Base-by-base conservation (phyloP, 1,140 invertebrate genomes). In the Papilio xuthus region DNA sequence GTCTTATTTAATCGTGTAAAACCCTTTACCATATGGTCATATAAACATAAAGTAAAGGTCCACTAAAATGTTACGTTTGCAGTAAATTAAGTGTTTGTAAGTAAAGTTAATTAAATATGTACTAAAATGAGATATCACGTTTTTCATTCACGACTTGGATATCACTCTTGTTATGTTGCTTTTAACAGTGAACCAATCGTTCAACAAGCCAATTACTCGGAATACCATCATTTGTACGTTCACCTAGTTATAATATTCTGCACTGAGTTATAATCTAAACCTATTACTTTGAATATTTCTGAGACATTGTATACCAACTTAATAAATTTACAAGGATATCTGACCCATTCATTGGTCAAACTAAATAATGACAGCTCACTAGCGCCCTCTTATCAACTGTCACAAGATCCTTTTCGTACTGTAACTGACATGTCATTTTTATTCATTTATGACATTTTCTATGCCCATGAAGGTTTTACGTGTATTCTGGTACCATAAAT, bases 191-290 rank as follows among this genome's bases (percentile, higher is more conserved):
- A 53, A n/a, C 50, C 50, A 70, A 15, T 70, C 32, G 37, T 37
- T 42, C 32, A 42, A 69, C 63, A 20, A 71, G 28, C 12, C 37
- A 71, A 53, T 53, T 53, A 53, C n/a, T 53, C 50, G 10, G 28
- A 71, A 71, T 71, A 41, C 32, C 41, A 41, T 41, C 18, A 71
- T 32, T 41, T 69, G 41, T 71, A 71, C 37, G 69, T 71, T 41
- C 26, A 71, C 69, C 69, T 71, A 9, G 69, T 41, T 71, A n/a
- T 28, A 37, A 42, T 18, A 41, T 71, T 71, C 26, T 69, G 15
- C 7, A 32, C 28, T 15, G 23, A 37, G 4, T 6, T 7, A 37
- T 37, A 4, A 37, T 67, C 13, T 28, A 67, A 47, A 47, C 4
- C 0, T 47, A 42, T n/a, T 53, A 18, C 18, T n/a, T 53, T 7